A percentile compares a stretch with the other conserved stretches of the same genome.
Conservation (phyloP, 1,140 invertebrate species). For the Pollicipes pollicipes region DNA sequence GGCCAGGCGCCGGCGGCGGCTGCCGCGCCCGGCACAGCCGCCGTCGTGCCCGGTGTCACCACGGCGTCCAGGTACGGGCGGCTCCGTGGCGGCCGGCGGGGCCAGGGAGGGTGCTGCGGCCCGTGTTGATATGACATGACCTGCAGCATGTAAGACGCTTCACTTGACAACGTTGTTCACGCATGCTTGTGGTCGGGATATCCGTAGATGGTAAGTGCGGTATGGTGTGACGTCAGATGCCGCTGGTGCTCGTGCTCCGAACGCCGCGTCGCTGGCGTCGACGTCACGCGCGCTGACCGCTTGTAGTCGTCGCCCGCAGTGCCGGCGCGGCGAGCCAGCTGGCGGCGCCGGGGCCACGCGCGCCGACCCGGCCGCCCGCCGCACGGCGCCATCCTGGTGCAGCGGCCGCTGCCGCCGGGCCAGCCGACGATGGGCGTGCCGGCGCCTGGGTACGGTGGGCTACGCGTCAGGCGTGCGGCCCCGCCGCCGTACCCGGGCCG, state of each 20-base stretch:
- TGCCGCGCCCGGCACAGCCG: background rate
- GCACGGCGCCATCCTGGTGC: conserved; percentile 4
- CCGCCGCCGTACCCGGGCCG: conserved; percentile 17
- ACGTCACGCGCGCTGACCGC: too few species aligned
- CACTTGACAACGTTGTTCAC: too few species aligned
- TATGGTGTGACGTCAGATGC: too few species aligned
- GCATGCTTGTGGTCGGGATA: too few species aligned
- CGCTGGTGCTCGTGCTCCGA: background rate
- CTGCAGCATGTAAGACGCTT: too few species aligned
- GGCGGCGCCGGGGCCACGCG: too few species aligned
- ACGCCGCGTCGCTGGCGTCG: too few species aligned
- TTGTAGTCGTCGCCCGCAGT: too few species aligned
- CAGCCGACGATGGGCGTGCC: conserved; percentile 25
- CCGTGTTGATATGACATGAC: too few species aligned
- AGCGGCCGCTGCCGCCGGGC: conserved; percentile 3
- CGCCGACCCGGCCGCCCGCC: conserved; percentile 7
- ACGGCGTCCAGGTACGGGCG: background rate
- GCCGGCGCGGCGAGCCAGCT: too few species aligned
- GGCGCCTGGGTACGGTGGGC: conserved; percentile 29
- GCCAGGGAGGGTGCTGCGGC: background rate
- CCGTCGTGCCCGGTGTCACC: background rate
- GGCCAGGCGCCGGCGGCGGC: conserved; percentile 33
- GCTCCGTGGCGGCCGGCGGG: background rate
- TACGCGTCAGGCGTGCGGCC: conserved; percentile 30
- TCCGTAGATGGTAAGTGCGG: too few species aligned